Evolutionary conservation across 2,113 vertebrate species (phyloP).

Genomic region (Herpetotheres cachinnans): DNA sequence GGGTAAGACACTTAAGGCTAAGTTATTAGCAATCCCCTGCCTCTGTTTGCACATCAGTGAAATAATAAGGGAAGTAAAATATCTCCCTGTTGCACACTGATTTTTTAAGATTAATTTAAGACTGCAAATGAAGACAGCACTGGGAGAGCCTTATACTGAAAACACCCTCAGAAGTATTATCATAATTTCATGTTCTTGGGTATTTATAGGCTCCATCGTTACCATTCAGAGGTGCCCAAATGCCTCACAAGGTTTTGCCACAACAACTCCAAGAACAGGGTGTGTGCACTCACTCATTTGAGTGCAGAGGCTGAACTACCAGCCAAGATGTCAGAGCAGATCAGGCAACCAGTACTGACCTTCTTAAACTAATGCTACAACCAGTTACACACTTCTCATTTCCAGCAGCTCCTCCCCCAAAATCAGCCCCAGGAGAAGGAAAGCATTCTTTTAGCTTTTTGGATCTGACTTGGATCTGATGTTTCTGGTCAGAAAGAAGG

Average conservation of each 20-base stretch:
- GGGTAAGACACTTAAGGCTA: neutral
- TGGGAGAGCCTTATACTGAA: neutral
- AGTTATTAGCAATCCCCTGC: neutral
- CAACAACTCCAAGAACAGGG: neutral
- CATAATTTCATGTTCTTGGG: neutral
- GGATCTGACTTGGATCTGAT: neutral
- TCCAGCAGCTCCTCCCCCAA: neutral
- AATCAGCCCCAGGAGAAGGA: neutral
- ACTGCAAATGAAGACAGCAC: neutral
- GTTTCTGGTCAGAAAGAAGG: neutral
- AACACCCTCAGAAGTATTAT: neutral
- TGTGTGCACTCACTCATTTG: neutral
- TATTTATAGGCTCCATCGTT: neutral
- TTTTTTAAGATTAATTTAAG: conserved; percentile 20
- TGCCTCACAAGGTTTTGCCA: neutral
- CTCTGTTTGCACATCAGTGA: neutral
- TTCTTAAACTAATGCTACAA: neutral
- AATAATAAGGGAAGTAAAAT: conserved; percentile 11
- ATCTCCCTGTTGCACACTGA: neutral
- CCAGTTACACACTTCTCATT: neutral
- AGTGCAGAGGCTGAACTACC: neutral
- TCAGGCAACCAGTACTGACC: neutral
- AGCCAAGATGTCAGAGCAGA: neutral
- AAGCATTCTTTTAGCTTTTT: neutral
- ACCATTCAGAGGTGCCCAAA: neutral